A percentile compares a stretch with the other conserved stretches of the same genome.
These are phyloP conservation scores for Apodemus agrarius DNA, from an alignment of 2,797 vertebrate genomes.

Conservation along the genomic window DNA sequence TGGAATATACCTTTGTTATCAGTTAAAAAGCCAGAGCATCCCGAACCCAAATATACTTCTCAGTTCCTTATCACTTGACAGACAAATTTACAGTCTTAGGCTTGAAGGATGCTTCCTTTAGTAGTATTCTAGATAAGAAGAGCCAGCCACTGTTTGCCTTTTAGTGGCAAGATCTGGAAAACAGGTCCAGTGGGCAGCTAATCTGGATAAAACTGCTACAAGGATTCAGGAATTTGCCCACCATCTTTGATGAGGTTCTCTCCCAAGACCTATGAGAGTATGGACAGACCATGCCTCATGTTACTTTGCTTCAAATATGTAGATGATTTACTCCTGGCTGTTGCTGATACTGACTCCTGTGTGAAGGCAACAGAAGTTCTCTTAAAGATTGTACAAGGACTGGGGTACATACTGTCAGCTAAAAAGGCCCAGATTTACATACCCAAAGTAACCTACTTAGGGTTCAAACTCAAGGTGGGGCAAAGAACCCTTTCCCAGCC, in stretches of 20 bases:
- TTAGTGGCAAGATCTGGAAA: background rate
- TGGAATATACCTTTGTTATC: background rate
- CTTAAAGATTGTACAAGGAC: background rate
- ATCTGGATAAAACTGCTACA: background rate
- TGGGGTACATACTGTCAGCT: background rate
- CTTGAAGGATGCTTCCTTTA: background rate
- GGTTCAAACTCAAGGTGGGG: background rate
- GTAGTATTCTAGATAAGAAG: background rate
- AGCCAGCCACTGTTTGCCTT: background rate
- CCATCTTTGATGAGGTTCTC: background rate
- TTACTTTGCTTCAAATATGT: background rate
- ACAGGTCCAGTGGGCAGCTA: background rate
- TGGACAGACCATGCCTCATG: background rate
- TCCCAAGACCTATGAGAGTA: background rate
- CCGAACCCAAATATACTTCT: background rate
- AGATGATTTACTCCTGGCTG: background rate
- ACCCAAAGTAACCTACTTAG: background rate
- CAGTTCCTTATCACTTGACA: background rate
- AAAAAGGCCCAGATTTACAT: background rate
- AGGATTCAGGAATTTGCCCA: background rate
- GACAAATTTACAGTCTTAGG: background rate
- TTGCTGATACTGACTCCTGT: too few relatives aligned
- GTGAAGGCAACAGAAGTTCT: background rate
- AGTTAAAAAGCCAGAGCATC: background rate
- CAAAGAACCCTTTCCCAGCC: background rate